These are phyloP conservation scores for Epinotia brunnichana DNA, from an alignment of 2,888 invertebrate genomes.

Conservation along the genomic window DNA sequence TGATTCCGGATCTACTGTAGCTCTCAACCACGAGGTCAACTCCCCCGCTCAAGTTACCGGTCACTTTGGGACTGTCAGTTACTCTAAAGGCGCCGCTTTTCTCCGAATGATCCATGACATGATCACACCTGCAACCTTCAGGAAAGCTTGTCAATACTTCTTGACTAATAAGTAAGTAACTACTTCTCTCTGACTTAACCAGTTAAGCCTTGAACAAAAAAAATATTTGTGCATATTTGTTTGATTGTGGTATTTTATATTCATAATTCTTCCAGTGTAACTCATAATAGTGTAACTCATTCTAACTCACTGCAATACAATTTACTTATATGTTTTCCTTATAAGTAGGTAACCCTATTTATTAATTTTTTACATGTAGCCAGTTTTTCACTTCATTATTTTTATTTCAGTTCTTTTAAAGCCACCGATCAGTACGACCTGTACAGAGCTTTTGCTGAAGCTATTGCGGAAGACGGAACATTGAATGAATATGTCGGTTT, in stretches of 20 bases:
- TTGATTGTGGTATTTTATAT: too few species aligned
- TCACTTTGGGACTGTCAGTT: constrained; percentile 88
- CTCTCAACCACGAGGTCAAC: constrained; percentile 84
- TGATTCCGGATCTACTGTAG: constrained; percentile 75
- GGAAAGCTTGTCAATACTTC: constrained; percentile 65
- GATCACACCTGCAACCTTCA: constrained; percentile 65
- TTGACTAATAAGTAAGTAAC: constrained; percentile 79
- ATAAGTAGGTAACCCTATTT: too few species aligned
- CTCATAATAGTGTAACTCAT: too few species aligned
- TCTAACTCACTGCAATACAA: too few species aligned
- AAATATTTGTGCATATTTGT: too few species aligned
- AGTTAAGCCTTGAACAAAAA: too few species aligned
- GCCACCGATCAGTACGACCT: constrained; percentile 80
- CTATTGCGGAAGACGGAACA: constrained; percentile 61
- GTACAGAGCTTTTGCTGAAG: constrained; percentile 73
- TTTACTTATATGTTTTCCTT: too few species aligned
- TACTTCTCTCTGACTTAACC: too few species aligned
- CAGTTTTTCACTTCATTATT: neutral
- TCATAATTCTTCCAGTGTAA: too few species aligned
- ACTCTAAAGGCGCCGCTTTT: constrained; percentile 85
- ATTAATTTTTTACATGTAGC: neutral
- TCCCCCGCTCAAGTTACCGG: constrained; percentile 85
- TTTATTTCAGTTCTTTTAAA: constrained; percentile 64
- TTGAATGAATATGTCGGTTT: constrained; percentile 65
- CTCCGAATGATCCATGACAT: constrained; percentile 73